phyloP scores from a whole-genome alignment of 2,113 vertebrate genomes.

The Pan troglodytes region DNA sequence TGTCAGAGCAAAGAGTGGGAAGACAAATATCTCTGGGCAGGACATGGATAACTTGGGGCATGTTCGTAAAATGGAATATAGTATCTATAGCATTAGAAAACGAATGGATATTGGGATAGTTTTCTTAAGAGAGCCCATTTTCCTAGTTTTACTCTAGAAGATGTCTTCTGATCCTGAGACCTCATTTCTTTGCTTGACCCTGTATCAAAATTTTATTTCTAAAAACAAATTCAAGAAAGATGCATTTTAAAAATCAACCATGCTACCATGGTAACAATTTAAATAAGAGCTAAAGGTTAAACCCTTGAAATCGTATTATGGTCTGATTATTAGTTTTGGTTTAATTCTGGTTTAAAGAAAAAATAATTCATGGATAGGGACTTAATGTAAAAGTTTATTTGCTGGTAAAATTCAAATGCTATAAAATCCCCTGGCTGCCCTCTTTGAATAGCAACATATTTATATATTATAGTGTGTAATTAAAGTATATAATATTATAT shows the following conservation, averaged over 20 bases:
- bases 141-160: slow-evolving; percentile 13
- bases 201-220: slow-evolving; percentile 45
- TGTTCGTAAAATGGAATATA: not conserved
- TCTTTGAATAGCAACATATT: not conserved
- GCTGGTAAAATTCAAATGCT: not conserved
- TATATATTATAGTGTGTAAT: too few relatives aligned
- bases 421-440: not conserved
- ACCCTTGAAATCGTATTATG: not conserved
- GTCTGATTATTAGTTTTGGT: not conserved
- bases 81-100: not conserved
- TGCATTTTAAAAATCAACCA: slow-evolving; percentile 18
- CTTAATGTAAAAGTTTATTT: not conserved
- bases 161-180: not conserved
- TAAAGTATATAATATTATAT: not conserved
- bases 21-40: not conserved
- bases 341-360: not conserved
- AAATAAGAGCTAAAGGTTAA: slow-evolving; percentile 1
- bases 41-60: not conserved
- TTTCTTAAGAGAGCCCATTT: slow-evolving; percentile 4
- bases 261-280: not conserved
- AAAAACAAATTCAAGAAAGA: slow-evolving; percentile 32
- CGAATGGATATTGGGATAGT: not conserved
- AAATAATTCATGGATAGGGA: not conserved
- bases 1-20: not conserved
- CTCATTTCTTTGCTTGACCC: not conserved